A percentile compares a stretch with the other conserved stretches of the same genome.
Evolutionary conservation across 1,140 invertebrate species (phyloP).

Genomic region (Neelides sp.): DNA sequence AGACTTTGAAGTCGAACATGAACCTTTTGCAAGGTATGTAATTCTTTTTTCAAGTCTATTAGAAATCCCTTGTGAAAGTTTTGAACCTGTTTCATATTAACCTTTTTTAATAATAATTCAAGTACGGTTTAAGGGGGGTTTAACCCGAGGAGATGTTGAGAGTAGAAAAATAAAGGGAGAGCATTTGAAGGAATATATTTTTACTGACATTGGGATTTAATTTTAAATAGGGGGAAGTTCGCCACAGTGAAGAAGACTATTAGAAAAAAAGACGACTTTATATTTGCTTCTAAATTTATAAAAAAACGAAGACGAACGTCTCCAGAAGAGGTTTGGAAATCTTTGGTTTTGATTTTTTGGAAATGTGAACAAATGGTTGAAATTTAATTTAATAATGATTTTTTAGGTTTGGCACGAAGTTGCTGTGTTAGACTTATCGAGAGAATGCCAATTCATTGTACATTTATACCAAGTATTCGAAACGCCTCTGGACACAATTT

Average conservation of each 20-base stretch:
- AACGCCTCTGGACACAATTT: slow-evolving; percentile 28
- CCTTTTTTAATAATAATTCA: too few relatives aligned
- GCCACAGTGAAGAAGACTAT: slow-evolving; percentile 23
- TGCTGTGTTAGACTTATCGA: slow-evolving; percentile 24
- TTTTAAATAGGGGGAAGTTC: slow-evolving; percentile 27
- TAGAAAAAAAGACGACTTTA: slow-evolving; percentile 17
- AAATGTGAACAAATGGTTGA: too few relatives aligned
- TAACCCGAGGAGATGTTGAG: too few relatives aligned
- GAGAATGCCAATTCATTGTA: slow-evolving; percentile 29
- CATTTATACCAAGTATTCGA: slow-evolving; percentile 30
- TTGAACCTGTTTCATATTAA: not conserved
- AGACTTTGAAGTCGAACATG: slow-evolving; percentile 24
- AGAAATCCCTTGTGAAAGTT: not conserved
- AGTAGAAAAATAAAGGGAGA: too few relatives aligned
- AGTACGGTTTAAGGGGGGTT: too few relatives aligned
- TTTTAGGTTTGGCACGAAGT: slow-evolving; percentile 31
- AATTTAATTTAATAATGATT: too few relatives aligned
- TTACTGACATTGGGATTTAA: too few relatives aligned
- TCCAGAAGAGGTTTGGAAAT: slow-evolving; percentile 25
- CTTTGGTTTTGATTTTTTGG: slow-evolving; percentile 5
- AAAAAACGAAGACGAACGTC: slow-evolving; percentile 25
- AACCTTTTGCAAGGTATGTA: slow-evolving; percentile 30
- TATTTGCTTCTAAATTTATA: slow-evolving; percentile 30
- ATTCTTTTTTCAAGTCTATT: too few relatives aligned
- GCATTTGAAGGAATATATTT: too few relatives aligned